These are phyloP conservation scores for Brachionus angularis DNA, from an alignment of 1,140 invertebrate genomes.

Conservation along the genomic window DNA sequence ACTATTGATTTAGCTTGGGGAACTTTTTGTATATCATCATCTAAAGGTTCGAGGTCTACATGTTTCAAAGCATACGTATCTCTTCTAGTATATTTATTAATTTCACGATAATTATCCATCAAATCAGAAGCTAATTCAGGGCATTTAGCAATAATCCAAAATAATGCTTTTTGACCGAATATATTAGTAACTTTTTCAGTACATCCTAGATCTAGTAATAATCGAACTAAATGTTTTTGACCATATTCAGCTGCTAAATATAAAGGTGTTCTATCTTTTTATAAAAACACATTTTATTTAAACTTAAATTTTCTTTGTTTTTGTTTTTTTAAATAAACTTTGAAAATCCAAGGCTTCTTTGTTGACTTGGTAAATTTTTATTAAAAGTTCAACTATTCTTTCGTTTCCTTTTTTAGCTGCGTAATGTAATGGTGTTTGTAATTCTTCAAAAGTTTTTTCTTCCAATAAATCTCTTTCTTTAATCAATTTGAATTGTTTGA, in stretches of 20 bases:
- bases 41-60: neutral
- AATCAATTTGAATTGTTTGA: too few species aligned
- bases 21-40: neutral
- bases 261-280: neutral
- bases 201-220: neutral
- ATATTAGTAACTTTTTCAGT: neutral
- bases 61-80: slow-evolving; percentile 16
- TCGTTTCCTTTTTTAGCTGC: neutral
- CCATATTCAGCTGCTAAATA: slow-evolving; percentile 22
- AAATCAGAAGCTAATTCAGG: neutral
- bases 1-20: slow-evolving; percentile 17
- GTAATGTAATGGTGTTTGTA: neutral
- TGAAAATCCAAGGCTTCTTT: neutral
- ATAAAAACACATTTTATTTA: too few species aligned
- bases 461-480: neutral
- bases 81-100: neutral
- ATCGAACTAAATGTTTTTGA: neutral
- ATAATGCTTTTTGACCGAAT: slow-evolving; percentile 17
- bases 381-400: neutral
- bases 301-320: too few species aligned
- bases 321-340: too few species aligned
- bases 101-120: neutral
- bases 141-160: slow-evolving; percentile 34
- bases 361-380: neutral
- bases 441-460: neutral